Percentiles rank a stretch among this genome's conserved stretches.
Evolutionary conservation across 2,888 invertebrate genomes (phyloP).

Genomic region (Arge pagana): DNA sequence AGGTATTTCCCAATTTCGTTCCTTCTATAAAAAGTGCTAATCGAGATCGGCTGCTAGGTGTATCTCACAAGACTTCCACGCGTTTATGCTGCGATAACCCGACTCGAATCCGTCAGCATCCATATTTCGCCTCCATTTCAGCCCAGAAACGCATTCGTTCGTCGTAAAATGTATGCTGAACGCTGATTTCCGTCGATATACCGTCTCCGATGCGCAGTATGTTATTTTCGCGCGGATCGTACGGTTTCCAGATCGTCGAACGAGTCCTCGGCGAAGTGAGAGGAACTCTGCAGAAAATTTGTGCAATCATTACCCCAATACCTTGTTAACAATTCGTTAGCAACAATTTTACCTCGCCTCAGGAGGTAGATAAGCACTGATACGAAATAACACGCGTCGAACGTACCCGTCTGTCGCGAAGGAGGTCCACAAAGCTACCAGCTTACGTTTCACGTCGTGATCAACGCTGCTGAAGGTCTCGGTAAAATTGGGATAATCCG

Average conservation of each 20-base stretch:
- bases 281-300: neutral
- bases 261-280: neutral
- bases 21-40: no score
- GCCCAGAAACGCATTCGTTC: conserved; percentile 34
- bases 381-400: no score
- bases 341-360: no score
- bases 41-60: no score
- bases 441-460: conserved; percentile 6
- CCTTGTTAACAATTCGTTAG: no score
- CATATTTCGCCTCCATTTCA: neutral
- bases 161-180: conserved; percentile 13
- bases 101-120: no score
- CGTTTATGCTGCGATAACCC: no score
- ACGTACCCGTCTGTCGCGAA: conserved; percentile 9
- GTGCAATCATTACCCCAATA: no score
- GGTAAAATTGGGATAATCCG: conserved; percentile 23
- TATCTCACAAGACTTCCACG: no score
- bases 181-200: conserved; percentile 10
- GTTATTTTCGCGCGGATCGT: conserved; percentile 16
- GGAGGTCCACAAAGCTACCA: conserved; percentile 14
- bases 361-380: no score
- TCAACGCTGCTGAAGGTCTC: neutral
- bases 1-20: no score
- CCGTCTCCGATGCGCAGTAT: conserved; percentile 34
- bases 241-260: conserved; percentile 32